phyloP scores from a whole-genome alignment of 1,140 invertebrate genomes.

The Tetraneura akinire region DNA sequence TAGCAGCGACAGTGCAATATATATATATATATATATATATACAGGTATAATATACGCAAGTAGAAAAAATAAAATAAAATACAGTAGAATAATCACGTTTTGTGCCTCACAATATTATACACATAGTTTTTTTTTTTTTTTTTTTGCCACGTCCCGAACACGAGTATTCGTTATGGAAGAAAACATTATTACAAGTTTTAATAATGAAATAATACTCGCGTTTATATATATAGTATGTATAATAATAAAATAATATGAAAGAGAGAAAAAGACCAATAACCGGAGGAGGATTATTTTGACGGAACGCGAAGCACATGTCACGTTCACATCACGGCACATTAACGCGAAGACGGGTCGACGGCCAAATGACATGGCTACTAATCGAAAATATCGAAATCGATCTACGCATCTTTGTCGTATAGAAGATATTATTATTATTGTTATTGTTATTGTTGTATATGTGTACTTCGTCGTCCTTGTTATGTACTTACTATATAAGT shows the following conservation, averaged over 20 bases:
- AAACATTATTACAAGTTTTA: conserved; percentile 44
- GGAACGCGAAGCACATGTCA: conserved; percentile 38
- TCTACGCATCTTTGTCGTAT: not conserved
- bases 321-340: conserved; percentile 51
- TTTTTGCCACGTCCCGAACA: conserved; percentile 28
- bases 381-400: conserved; percentile 46
- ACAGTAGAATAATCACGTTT: conserved; percentile 23
- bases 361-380: conserved; percentile 50
- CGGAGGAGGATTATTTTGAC: conserved; percentile 45
- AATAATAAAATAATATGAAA: not conserved
- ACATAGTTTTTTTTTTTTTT: too few relatives aligned
- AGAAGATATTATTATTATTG: conserved; percentile 18
- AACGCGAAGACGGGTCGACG: conserved; percentile 43
- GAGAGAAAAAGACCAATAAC: conserved; percentile 40
- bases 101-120: conserved; percentile 6
- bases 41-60: not conserved
- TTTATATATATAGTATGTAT: not conserved
- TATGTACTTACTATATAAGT: too few relatives aligned
- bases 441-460: conserved; percentile 9
- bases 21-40: too few relatives aligned
- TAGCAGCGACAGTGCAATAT: not conserved
- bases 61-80: conserved; percentile 32
- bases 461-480: conserved; percentile 1
- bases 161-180: conserved; percentile 8
- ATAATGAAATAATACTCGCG: conserved; percentile 39